Evolutionary conservation across 2,888 invertebrate genomes (phyloP).

Genomic region (Nymphalis urticae): DNA sequence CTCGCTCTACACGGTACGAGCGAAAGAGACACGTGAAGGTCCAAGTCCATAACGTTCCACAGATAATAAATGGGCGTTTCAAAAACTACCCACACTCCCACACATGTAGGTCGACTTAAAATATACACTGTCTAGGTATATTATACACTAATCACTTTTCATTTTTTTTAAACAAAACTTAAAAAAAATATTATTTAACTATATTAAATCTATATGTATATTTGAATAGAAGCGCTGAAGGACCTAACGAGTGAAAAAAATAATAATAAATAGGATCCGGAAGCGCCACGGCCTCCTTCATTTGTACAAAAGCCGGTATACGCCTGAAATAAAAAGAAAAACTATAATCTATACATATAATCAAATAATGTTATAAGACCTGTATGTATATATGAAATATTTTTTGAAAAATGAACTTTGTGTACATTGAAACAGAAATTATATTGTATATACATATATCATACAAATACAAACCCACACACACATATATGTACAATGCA

Average conservation of each 20-base stretch:
- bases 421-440: no score
- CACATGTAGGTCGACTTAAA: slow-evolving; percentile 52
- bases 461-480: no score
- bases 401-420: no score
- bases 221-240: slow-evolving; percentile 72
- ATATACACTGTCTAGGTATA: slow-evolving; percentile 52
- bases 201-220: slow-evolving; percentile 72
- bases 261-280: slow-evolving; percentile 74
- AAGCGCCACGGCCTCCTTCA: slow-evolving; percentile 58
- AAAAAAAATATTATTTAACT: slow-evolving; percentile 62
- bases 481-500: no score
- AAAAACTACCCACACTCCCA: slow-evolving; percentile 47
- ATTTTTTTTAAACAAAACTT: slow-evolving; percentile 56
- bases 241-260: slow-evolving; percentile 74
- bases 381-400: no score
- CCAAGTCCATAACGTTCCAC: slow-evolving; percentile 19
- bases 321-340: slow-evolving; percentile 56
- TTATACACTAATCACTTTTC: slow-evolving; percentile 53
- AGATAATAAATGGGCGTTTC: slow-evolving; percentile 35
- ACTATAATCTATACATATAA: not conserved
- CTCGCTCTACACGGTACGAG: slow-evolving; percentile 20
- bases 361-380: no score
- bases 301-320: slow-evolving; percentile 75
- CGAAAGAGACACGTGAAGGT: slow-evolving; percentile 23
- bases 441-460: no score